Conservation (phyloP, 1,140 invertebrate genomes). For the Fopius arisanus region DNA sequence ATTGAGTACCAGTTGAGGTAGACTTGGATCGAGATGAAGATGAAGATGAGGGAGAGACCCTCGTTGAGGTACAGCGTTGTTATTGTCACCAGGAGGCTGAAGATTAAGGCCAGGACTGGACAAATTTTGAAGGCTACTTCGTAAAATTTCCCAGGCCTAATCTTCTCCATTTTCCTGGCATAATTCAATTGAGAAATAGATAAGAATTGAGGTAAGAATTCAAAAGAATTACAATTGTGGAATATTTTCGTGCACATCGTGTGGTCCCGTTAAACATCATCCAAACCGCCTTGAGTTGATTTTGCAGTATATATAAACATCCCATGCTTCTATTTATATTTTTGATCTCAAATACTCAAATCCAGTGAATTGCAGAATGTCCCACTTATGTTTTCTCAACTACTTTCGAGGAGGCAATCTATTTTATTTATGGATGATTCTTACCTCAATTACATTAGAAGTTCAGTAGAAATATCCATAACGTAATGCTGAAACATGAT, state of each 20-base stretch:
- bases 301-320: neutral
- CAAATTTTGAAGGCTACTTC: constrained; percentile 26
- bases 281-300: neutral
- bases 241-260: neutral
- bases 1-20: constrained; percentile 53
- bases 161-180: neutral
- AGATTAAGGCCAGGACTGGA: constrained; percentile 29
- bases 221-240: too few relatives aligned
- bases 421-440: neutral
- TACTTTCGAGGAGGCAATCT: neutral
- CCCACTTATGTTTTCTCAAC: neutral
- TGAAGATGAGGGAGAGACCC: constrained; percentile 42
- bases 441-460: neutral
- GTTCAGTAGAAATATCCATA: neutral
- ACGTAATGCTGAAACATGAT: too few relatives aligned
- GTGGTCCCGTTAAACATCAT: neutral
- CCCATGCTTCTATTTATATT: neutral
- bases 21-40: constrained; percentile 48
- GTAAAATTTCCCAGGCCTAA: neutral
- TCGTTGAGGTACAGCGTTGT: constrained; percentile 44
- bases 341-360: neutral
- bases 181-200: too few relatives aligned
- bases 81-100: constrained; percentile 32
- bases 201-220: too few relatives aligned
- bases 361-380: neutral